These are phyloP conservation scores for Noctua janthina DNA, from an alignment of 2,888 invertebrate genomes.

Conservation along the genomic window DNA sequence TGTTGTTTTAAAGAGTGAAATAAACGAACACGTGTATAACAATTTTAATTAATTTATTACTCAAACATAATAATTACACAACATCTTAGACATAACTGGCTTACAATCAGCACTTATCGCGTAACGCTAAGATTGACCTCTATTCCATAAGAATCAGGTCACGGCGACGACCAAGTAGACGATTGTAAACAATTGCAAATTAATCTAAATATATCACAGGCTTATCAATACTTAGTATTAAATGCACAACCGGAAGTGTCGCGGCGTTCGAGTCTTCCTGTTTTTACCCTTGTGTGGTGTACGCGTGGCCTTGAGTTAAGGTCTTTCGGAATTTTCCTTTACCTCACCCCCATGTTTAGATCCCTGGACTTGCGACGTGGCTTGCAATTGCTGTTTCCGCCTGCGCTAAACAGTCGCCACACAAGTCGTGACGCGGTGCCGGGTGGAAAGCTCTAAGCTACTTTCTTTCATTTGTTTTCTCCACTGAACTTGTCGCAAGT, in stretches of 20 bases:
- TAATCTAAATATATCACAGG: slow-evolving; percentile 64
- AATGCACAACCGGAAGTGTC: slow-evolving; percentile 44
- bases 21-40: slow-evolving; percentile 27
- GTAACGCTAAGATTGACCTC: slow-evolving; percentile 20
- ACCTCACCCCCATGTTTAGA: neutral
- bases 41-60: slow-evolving; percentile 32
- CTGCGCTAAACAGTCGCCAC: neutral
- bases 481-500: neutral
- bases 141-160: slow-evolving; percentile 34
- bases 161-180: slow-evolving; percentile 28
- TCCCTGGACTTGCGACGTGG: neutral
- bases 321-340: slow-evolving; percentile 9
- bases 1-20: neutral
- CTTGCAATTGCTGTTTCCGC: neutral
- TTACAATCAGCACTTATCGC: slow-evolving; percentile 22
- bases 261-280: slow-evolving; percentile 35
- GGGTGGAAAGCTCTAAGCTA: neutral
- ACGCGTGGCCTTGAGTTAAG: slow-evolving; percentile 30
- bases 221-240: slow-evolving; percentile 60
- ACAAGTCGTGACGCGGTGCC: neutral
- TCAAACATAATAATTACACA: slow-evolving; percentile 38
- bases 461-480: neutral
- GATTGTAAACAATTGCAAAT: slow-evolving; percentile 49
- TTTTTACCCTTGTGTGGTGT: slow-evolving; percentile 33
- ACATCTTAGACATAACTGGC: slow-evolving; percentile 22